Evolutionary conservation across 1,140 invertebrate species (phyloP).

Genomic region (Agraylea sexmaculata): DNA sequence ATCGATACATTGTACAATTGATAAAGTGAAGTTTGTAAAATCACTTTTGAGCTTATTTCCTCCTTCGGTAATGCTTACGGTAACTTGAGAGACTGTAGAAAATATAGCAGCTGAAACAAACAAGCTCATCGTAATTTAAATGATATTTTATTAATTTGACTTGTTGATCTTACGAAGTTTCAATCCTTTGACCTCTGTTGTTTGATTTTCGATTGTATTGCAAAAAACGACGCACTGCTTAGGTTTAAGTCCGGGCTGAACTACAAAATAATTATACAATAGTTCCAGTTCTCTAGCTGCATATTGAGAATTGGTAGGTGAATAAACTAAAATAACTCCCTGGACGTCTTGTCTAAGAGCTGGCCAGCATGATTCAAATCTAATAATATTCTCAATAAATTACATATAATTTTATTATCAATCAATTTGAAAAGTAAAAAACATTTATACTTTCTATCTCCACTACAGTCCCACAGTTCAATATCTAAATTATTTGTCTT

Average conservation of each 20-base stretch:
- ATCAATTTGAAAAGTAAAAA: slow-evolving; percentile 2
- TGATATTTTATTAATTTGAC: neutral
- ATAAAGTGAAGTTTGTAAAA: too few relatives aligned
- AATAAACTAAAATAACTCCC: slow-evolving; percentile 64
- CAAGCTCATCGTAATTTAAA: slow-evolving; percentile 11
- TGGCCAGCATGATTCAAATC: slow-evolving; percentile 69
- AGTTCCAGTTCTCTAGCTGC: slow-evolving; percentile 53
- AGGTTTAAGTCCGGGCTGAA: slow-evolving; percentile 40
- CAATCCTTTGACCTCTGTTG: slow-evolving; percentile 30
- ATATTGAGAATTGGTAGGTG: slow-evolving; percentile 42
- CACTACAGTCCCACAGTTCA: slow-evolving; percentile 39
- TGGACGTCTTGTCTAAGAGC: slow-evolving; percentile 55
- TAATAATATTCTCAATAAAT: slow-evolving; percentile 30
- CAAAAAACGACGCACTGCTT: slow-evolving; percentile 49
- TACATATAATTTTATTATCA: slow-evolving; percentile 11
- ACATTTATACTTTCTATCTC: slow-evolving; percentile 32
- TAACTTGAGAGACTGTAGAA: slow-evolving; percentile 48
- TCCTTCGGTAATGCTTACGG: slow-evolving; percentile 52
- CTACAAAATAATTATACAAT: slow-evolving; percentile 63
- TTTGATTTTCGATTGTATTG: slow-evolving; percentile 36
- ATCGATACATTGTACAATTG: too few relatives aligned
- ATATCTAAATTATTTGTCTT: slow-evolving; percentile 31
- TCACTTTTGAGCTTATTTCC: slow-evolving; percentile 50
- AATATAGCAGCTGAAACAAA: slow-evolving; percentile 49
- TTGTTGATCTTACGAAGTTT: slow-evolving; percentile 30